Evolutionary conservation across 2,888 invertebrate genomes (phyloP).

Genomic region (Eretmocerus hayati): DNA sequence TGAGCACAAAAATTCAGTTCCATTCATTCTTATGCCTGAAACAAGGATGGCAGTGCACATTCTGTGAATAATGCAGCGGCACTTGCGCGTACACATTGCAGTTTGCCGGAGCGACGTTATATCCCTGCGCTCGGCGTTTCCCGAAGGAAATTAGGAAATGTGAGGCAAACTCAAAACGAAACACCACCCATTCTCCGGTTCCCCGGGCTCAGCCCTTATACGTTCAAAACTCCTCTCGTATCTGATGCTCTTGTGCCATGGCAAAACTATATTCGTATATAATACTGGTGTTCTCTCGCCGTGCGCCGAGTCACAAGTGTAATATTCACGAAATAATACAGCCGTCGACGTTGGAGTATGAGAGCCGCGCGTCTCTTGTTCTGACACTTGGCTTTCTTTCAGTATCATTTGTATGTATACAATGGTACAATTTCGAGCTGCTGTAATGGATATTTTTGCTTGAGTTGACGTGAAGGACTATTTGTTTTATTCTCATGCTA

Average conservation of each 20-base stretch:
- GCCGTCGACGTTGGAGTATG: conserved; percentile 15
- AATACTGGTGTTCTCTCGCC: no score
- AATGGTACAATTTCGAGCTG: not conserved
- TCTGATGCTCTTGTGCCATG: not conserved
- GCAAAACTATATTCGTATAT: no score
- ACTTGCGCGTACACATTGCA: conserved; percentile 30
- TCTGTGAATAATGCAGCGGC: conserved; percentile 35
- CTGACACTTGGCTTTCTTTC: not conserved
- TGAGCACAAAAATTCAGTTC: conserved; percentile 21
- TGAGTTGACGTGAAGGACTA: no score
- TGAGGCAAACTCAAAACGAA: conserved; percentile 30
- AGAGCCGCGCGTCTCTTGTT: not conserved
- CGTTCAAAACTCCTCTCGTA: no score
- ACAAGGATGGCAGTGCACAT: conserved; percentile 27
- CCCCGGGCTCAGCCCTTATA: conserved; percentile 25
- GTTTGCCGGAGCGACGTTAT: conserved; percentile 37
- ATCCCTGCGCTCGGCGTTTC: conserved; percentile 35
- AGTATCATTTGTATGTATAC: not conserved
- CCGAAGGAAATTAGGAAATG: conserved; percentile 47
- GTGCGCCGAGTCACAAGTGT: conserved; percentile 42
- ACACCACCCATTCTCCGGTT: conserved; percentile 1
- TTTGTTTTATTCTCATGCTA: no score
- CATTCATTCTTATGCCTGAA: conserved; percentile 7
- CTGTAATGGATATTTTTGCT: no score
- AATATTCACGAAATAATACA: conserved; percentile 46